phyloP scores from a whole-genome alignment of 37 sponge, comb jelly and placozoan genomes.

The Agelas oroides region DNA sequence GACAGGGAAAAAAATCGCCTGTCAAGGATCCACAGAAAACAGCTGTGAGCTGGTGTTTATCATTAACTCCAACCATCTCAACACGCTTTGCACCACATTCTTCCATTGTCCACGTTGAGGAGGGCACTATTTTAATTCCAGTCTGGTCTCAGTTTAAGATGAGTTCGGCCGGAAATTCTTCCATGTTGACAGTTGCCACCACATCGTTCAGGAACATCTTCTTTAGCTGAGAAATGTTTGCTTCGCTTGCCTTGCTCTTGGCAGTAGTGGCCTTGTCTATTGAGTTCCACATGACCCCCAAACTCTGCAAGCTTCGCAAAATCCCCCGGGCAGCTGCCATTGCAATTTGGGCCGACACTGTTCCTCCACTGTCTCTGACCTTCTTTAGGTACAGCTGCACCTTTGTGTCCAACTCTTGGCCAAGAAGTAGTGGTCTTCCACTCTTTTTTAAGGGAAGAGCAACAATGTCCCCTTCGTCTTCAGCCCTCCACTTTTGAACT shows the following conservation, averaged over 20 bases:
- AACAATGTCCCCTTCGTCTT: too few relatives aligned
- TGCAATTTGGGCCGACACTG: constrained; percentile 47
- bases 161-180: constrained; percentile 52
- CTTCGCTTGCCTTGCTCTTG: constrained; percentile 20
- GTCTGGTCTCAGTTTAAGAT: constrained; percentile 68
- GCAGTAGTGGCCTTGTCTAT: constrained; percentile 54
- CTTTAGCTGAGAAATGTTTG: constrained; percentile 33
- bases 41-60: constrained; percentile 55
- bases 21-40: constrained; percentile 31
- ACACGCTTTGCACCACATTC: constrained; percentile 31
- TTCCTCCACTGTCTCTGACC: constrained; percentile 21
- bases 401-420: background rate
- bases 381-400: constrained; percentile 55
- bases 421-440: background rate
- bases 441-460: constrained; percentile 4
- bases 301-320: constrained; percentile 38
- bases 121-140: constrained; percentile 48
- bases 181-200: constrained; percentile 23
- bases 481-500: background rate
- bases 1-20: constrained; percentile 56
- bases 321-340: constrained; percentile 65
- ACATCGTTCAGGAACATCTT: constrained; percentile 41
- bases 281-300: constrained; percentile 49
- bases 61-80: constrained; percentile 36
- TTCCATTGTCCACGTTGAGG: constrained; percentile 54